Evolutionary conservation across 2,113 vertebrate species (phyloP), one percentile per base, ranked within the genome.

Genomic region (Buteo buteo): DNA sequence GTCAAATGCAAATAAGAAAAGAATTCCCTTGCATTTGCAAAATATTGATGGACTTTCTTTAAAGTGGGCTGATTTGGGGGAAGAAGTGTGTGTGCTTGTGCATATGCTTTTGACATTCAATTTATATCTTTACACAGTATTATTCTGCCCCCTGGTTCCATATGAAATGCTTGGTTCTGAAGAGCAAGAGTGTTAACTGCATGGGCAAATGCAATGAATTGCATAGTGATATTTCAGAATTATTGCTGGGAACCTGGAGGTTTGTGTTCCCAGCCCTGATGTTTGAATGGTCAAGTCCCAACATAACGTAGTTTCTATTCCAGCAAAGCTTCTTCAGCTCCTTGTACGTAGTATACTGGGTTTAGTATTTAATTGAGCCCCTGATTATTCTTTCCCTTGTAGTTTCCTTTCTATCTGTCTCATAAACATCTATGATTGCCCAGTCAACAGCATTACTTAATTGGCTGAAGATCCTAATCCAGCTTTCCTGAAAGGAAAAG

Each of bases 391-490:
- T 81, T 92, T 88, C 13, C 20, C 45, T 80, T 78, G 52, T 88
- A 86, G 74, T 69, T 95, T 87, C 55, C 58, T 91, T 82, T 88
- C 80, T 89, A 34, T 83, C 54, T 90, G 76, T 89, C 92, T 93
- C 86, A 81, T 92, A 90, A 96, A 86, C 72, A 88, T 92, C 83
- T 94, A 82, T 42, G 91, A 94, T 89, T 93, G 61, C 36, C 83
- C 80, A 91, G 91, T 94, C 93, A 94, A 86, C 86, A 79, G 83
- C 57, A 50, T 94, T 76, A 87, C 81, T 96, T 97, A 97, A 96
- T 87, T 97, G 93, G 73, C 86, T 96, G 94, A 95, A 97, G 94
- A 91, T 93, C 71, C 65, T 95, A 96, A 96, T 95, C 93, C 86
- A 84, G 83, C 81, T 91, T 95, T 82, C 38, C 74, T 90, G 89